Evolutionary conservation across 2,888 invertebrate species (phyloP), one percentile per base, ranked within the genome.

Genomic region (Scaptomyza cyrtandrae): DNA sequence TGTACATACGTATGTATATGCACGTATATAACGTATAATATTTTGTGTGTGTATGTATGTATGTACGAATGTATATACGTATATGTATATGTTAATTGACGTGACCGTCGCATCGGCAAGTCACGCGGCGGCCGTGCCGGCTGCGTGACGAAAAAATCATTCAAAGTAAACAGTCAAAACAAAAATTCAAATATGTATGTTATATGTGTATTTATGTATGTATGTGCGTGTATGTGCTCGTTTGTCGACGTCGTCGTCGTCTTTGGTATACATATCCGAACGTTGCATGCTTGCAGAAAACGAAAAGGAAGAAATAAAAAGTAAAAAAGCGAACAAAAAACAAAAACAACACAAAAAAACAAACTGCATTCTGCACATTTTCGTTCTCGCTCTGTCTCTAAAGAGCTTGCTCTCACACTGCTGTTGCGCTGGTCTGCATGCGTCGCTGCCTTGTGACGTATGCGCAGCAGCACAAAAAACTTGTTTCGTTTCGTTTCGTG

Each of bases 271-370:
- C 75, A 85, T 85, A 81, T 82, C 78, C 69, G 61, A 29, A 70
- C 69, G 50, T 63, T 80, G 86, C 80, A 86, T 86, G 86, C 86
- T 67, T 64, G 78, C 75, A 78, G 86, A 85, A 79, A 69, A 85
- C 48, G 76, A 75, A 75, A 75, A 67, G 50, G 64, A 69, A 61
- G 60, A 59, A 69, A 49, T 37, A 52, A 63, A 45, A 67, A 59
- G 73, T 62, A 62, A 56, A 57, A 46, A 59, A 56, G 44, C 31
- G 53, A 61, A 53, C 33, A 44, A 16, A 14, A 33, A 43, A 11
- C 48, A 39, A 16, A 43, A n/a, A 16, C 27, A 58, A 49, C 16
- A 35, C 48, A 16, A 49, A 76, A 78, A 77, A 77, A 60, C n/a
- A 71, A 75, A 77, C 63, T 78, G 80, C 77, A 78, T 80, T 80